Evolutionary conservation across 2,888 invertebrate genomes (phyloP).

Genomic region (Oligia strigilis): DNA sequence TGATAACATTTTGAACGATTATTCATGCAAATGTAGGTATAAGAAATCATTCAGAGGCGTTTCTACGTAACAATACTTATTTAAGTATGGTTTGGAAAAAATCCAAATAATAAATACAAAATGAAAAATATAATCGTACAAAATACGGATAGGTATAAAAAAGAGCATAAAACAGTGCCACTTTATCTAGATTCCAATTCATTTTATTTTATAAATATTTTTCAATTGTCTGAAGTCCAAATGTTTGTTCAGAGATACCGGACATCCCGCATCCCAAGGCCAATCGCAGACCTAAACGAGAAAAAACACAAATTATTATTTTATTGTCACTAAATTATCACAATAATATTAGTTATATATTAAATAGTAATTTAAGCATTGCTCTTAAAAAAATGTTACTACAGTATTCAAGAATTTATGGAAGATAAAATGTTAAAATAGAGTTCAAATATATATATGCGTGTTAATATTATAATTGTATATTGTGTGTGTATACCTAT

Average conservation of each 20-base stretch:
- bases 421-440: no score
- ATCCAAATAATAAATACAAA: conserved; percentile 11
- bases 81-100: neutral
- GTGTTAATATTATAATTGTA: no score
- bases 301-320: conserved; percentile 17
- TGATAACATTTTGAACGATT: neutral
- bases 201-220: conserved; percentile 3
- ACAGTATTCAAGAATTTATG: no score
- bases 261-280: conserved; percentile 75
- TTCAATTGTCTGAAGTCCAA: conserved; percentile 23
- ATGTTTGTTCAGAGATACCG: conserved; percentile 70
- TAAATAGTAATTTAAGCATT: no score
- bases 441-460: no score
- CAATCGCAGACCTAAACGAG: conserved; percentile 79
- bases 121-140: conserved; percentile 35
- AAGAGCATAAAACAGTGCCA: conserved; percentile 29
- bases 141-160: conserved; percentile 45
- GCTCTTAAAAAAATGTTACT: no score
- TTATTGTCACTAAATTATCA: no score
- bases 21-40: neutral
- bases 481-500: no score
- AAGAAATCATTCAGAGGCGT: no score
- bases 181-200: conserved; percentile 19
- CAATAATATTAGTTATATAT: neutral
- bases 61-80: neutral